These are phyloP conservation scores for Haplochromis burtoni DNA, from an alignment of 2,113 vertebrate species.

Conservation along the genomic window DNA sequence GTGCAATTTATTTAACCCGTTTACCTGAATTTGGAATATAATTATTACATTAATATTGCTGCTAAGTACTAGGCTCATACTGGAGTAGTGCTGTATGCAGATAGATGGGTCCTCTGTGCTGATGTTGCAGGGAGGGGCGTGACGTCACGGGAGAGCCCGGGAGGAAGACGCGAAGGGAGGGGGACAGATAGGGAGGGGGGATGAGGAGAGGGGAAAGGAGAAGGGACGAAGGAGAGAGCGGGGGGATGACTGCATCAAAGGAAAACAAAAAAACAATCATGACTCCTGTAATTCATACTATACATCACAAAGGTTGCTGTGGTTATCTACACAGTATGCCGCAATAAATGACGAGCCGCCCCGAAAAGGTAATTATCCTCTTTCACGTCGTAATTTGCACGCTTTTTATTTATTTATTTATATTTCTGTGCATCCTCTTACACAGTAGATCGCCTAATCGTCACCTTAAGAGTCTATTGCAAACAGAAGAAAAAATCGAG, in stretches of 20 bases:
- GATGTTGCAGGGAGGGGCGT: constrained; percentile 71
- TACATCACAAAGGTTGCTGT: constrained; percentile 14
- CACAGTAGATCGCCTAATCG: constrained; percentile 2
- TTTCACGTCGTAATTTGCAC: constrained; percentile 57
- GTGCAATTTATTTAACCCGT: background rate
- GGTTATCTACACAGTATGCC: constrained; percentile 22
- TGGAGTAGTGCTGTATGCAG: background rate
- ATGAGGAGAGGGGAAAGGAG: constrained; percentile 41
- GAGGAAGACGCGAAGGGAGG: constrained; percentile 4
- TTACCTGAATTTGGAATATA: background rate
- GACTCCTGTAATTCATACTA: constrained; percentile 32
- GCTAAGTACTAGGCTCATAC: background rate
- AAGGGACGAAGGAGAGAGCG: constrained; percentile 49
- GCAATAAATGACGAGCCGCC: constrained; percentile 65
- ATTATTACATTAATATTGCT: background rate
- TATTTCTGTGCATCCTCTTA: background rate
- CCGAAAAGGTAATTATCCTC: constrained; percentile 67
- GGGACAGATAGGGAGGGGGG: background rate
- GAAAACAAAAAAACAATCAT: constrained; percentile 26
- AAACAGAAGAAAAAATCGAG: background rate
- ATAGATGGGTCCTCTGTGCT: constrained; percentile 29
- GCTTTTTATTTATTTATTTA: background rate
- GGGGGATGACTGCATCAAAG: constrained; percentile 67
- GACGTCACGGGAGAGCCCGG: constrained; percentile 62
- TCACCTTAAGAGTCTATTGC: constrained; percentile 13